Base-by-base conservation (phyloP, 2,113 vertebrate genomes). In the Protobothrops flavoviridis region DNA sequence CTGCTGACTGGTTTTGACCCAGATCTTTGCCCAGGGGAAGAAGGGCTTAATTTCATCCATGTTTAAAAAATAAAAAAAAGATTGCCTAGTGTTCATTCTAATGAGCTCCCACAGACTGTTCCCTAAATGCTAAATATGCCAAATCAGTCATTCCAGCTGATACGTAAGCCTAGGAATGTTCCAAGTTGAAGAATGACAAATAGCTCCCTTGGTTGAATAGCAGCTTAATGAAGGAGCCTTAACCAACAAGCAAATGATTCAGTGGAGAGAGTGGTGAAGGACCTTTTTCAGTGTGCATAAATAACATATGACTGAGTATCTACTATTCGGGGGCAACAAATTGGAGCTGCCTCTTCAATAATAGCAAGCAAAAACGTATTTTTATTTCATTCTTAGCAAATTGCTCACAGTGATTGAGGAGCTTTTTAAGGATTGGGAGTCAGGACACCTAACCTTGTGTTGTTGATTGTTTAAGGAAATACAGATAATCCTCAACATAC, bases 111-210 rank as follows among this genome's bases (percentile, higher is more conserved):
- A 52, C 69, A 56, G 69, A 43, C 23, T 17, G n/a, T 55, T 91
- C 33, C 69, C n/a, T 43, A 56, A 91, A 74, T 91, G 39, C 69
- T 74, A 56, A 85, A 85, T 85, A 56, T 43, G 69, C n/a, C 39
- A 7, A 24, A 91, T 91, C 23, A 5, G 26, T 85, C 90, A 91
- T 55, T n/a, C 50, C 50, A 39, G 50, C 90, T 91, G 64, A 91
- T 85, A 39, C 81, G 33, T 43, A 81, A 81, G 50, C 3, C 0
- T 43, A 26, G 53, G 74, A 56, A 81, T 91, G n/a, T 55, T 85
- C 69, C 33, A 91, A 85, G 15, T 56, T 91, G 69, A 91, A 91
- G 74, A 91, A 91, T 85, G 90, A 56, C 90, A 55, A 85, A 91
- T 24, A 45, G 90, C 69, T 91, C 90, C 90, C 52, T 53, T 91